Percentiles rank a stretch among this genome's conserved stretches.
Conservation (phyloP, 2,888 invertebrate species). For the Panorpa germanica region DNA sequence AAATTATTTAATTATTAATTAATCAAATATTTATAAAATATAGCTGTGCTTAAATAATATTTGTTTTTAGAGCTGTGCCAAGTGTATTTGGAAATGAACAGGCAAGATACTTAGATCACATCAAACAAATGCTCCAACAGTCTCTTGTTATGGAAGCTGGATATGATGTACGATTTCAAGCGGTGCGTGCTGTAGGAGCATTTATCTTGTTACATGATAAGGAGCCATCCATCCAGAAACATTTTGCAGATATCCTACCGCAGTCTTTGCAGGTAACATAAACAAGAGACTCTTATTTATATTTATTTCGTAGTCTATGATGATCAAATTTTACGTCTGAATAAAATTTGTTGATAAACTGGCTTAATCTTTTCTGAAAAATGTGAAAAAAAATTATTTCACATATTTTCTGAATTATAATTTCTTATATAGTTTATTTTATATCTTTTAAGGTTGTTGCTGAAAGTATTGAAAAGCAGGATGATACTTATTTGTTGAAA, state of each 20-base stretch:
- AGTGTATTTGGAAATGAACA: conserved; percentile 95
- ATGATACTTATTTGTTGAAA: conserved; percentile 83
- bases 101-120: conserved; percentile 72
- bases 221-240: conserved; percentile 74
- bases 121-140: conserved; percentile 86
- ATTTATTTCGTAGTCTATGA: not conserved
- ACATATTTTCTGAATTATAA: conserved; percentile 1
- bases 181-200: conserved; percentile 65
- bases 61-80: conserved; percentile 58
- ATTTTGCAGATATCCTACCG: conserved; percentile 71
- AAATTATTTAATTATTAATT: too few species aligned
- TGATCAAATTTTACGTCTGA: too few species aligned
- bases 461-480: conserved; percentile 63
- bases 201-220: conserved; percentile 89
- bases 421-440: conserved; percentile 3
- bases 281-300: conserved; percentile 3
- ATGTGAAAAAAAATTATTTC: too few species aligned
- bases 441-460: conserved; percentile 37
- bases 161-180: conserved; percentile 60
- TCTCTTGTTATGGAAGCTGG: conserved; percentile 55
- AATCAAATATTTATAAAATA: too few species aligned
- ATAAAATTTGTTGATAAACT: too few species aligned
- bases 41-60: too few species aligned
- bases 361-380: too few species aligned
- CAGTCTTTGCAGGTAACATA: conserved; percentile 49